phyloP scores from a whole-genome alignment of 1,140 invertebrate genomes.

The Triops cancriformis region DNA sequence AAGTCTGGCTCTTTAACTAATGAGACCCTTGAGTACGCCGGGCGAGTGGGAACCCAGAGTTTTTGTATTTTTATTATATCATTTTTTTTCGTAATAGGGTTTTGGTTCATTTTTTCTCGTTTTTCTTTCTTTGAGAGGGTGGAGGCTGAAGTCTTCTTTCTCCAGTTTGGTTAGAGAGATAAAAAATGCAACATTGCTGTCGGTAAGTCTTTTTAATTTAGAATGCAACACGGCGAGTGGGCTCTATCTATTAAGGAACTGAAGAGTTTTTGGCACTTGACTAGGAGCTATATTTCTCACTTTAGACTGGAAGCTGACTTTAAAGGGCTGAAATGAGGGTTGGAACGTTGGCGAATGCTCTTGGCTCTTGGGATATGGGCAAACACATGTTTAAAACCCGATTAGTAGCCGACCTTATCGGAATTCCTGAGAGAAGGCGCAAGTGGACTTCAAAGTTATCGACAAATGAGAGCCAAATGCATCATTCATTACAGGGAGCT shows the following conservation, averaged over 20 bases:
- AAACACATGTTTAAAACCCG: not conserved
- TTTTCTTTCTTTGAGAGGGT: not conserved
- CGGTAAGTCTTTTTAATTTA: not conserved
- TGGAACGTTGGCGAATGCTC: not conserved
- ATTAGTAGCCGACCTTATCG: conserved; percentile 5
- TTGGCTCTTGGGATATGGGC: not conserved
- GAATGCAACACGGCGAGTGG: not conserved
- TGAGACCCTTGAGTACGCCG: conserved; percentile 9
- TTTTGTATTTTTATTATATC: conserved; percentile 11
- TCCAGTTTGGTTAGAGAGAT: not conserved
- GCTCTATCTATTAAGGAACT: not conserved
- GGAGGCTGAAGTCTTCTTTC: not conserved
- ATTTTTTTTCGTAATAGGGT: not conserved
- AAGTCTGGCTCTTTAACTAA: conserved; percentile 14
- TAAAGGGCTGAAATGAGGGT: not conserved
- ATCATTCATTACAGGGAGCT: not conserved
- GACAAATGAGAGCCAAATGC: conserved; percentile 1
- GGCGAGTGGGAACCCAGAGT: not conserved
- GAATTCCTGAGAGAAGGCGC: not conserved
- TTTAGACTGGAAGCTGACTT: not conserved
- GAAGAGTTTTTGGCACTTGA: not conserved
- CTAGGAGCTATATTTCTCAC: not conserved
- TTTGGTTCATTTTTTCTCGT: not conserved
- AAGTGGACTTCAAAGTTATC: conserved; percentile 10
- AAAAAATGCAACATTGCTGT: not conserved